phyloP scores from a whole-genome alignment of 2,888 invertebrate genomes.

The Drosophila rubida region DNA sequence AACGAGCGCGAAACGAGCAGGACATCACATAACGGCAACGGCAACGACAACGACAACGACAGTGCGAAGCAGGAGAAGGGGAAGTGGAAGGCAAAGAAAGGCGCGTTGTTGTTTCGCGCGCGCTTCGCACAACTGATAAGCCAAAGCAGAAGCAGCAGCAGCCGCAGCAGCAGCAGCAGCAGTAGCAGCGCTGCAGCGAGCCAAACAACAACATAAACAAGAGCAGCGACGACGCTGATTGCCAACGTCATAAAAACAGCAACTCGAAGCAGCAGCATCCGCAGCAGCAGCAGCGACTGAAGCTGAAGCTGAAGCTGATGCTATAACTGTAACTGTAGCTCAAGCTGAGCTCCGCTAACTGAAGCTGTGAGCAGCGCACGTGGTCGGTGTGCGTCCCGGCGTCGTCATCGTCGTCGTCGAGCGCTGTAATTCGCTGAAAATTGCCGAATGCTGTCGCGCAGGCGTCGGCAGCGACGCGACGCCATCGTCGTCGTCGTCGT shows the following conservation, averaged over 20 bases:
- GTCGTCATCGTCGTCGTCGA: slow-evolving; percentile 57
- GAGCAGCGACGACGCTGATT: slow-evolving; percentile 12
- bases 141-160: slow-evolving; percentile 24
- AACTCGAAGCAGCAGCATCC: slow-evolving; percentile 11
- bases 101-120: slow-evolving; percentile 35
- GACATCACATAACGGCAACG: slow-evolving; percentile 44
- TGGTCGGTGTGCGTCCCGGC: slow-evolving; percentile 4
- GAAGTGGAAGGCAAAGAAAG: not conserved
- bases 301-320: not conserved
- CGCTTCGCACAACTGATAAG: slow-evolving; percentile 61
- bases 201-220: slow-evolving; percentile 22
- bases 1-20: slow-evolving; percentile 51
- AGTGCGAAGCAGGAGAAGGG: not conserved
- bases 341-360: slow-evolving; percentile 7
- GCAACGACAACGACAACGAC: slow-evolving; percentile 3
- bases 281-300: slow-evolving; percentile 11
- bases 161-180: slow-evolving; percentile 27
- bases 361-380: slow-evolving; percentile 15
- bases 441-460: slow-evolving; percentile 54
- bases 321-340: slow-evolving; percentile 8
- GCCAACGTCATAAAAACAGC: slow-evolving; percentile 15
- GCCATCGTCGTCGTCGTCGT: slow-evolving; percentile 23
- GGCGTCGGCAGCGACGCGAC: slow-evolving; percentile 68
- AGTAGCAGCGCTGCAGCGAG: slow-evolving; percentile 17
- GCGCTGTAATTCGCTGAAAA: slow-evolving; percentile 78